These are phyloP conservation scores for Drosophila micromelanica DNA, from an alignment of 1,140 invertebrate genomes.

Conservation along the genomic window DNA sequence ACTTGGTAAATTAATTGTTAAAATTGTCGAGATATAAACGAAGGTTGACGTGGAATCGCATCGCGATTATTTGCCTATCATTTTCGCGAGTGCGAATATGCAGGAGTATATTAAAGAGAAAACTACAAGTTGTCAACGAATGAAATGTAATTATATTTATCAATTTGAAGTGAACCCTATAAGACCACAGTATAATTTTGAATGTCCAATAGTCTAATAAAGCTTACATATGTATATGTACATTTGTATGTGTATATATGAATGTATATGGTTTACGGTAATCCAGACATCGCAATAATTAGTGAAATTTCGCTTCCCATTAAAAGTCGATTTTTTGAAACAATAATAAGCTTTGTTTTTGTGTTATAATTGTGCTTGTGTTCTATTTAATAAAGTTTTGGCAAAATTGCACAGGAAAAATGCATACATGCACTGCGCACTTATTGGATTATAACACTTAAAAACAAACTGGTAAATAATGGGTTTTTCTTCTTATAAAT, in stretches of 20 bases:
- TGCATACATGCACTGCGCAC: slow-evolving; percentile 53
- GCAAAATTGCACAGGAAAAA: slow-evolving; percentile 19
- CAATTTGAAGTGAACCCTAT: slow-evolving; percentile 18
- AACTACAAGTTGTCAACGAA: slow-evolving; percentile 4
- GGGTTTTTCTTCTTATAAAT: slow-evolving; percentile 4
- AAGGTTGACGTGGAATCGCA: slow-evolving; percentile 54
- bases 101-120: background rate
- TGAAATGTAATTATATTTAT: slow-evolving; percentile 6
- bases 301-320: slow-evolving; percentile 66
- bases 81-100: slow-evolving; percentile 60
- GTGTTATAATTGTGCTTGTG: slow-evolving; percentile 38
- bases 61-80: slow-evolving; percentile 54
- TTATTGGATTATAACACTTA: slow-evolving; percentile 70
- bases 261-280: slow-evolving; percentile 34
- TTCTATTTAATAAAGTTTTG: slow-evolving; percentile 65
- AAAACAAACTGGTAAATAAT: slow-evolving; percentile 67
- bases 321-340: slow-evolving; percentile 4
- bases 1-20: slow-evolving; percentile 28
- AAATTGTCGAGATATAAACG: slow-evolving; percentile 38
- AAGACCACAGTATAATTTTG: slow-evolving; percentile 45
- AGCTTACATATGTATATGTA: slow-evolving; percentile 32
- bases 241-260: slow-evolving; percentile 22
- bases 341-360: slow-evolving; percentile 3
- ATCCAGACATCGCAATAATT: slow-evolving; percentile 49
- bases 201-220: slow-evolving; percentile 59